Percentiles rank a stretch among this genome's conserved stretches.
Evolutionary conservation across 2,797 vertebrate genomes (phyloP).

Genomic region (Gymnothorax reevesii): DNA sequence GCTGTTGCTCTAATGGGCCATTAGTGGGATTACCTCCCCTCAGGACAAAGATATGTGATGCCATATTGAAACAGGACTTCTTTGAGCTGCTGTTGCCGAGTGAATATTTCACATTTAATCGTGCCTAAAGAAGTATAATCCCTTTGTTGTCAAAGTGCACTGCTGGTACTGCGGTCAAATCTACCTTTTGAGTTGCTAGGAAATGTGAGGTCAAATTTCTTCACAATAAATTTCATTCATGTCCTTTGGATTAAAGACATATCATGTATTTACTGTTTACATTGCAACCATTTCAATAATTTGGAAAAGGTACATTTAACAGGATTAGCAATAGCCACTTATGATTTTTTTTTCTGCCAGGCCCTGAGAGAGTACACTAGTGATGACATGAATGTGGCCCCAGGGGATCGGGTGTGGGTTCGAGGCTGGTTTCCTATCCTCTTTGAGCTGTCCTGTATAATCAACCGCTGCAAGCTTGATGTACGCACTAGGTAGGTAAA

Average conservation of each 20-base stretch:
- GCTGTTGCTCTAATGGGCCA: not conserved
- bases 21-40: not conserved
- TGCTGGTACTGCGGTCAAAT: not conserved
- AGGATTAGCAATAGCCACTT: not conserved
- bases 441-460: slow-evolving; percentile 95
- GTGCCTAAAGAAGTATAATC: not conserved
- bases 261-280: not conserved
- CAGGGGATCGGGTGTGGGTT: slow-evolving; percentile 93
- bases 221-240: not conserved
- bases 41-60: not conserved
- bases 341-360: slow-evolving; percentile 61
- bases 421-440: slow-evolving; percentile 96
- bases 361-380: slow-evolving; percentile 93
- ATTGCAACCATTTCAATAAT: not conserved
- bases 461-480: slow-evolving; percentile 94
- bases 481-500: slow-evolving; percentile 85
- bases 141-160: not conserved
- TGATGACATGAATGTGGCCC: slow-evolving; percentile 95
- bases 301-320: not conserved
- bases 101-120: not conserved
- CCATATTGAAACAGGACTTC: not conserved
- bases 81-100: not conserved
- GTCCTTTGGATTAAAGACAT: not conserved
- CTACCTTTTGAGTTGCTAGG: not conserved
- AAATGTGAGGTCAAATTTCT: not conserved